These are phyloP conservation scores for Anguilla pacifica DNA, from an alignment of 2,797 vertebrate species.

Conservation along the genomic window DNA sequence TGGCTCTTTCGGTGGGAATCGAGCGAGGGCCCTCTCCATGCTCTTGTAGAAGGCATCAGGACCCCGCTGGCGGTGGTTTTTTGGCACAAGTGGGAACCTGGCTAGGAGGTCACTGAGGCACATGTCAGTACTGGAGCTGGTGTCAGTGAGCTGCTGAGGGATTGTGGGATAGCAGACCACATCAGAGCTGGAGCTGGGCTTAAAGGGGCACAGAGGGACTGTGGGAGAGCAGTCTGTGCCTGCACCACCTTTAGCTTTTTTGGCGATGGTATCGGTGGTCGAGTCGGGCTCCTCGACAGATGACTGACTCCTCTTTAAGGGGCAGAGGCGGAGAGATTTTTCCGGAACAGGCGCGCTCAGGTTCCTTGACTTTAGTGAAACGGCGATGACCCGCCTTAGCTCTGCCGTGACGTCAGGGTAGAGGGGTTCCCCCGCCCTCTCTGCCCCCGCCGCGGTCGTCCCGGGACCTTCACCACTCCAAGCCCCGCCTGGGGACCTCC, in stretches of 20 bases:
- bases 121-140: background rate
- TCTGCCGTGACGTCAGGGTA: no score
- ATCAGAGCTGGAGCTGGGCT: background rate
- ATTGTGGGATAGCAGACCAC: background rate
- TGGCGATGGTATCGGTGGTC: background rate
- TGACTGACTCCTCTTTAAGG: background rate
- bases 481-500: conserved; percentile 6
- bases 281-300: background rate
- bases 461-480: no score
- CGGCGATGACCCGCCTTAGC: background rate
- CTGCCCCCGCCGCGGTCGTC: no score
- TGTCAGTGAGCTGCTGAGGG: conserved; percentile 16
- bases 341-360: background rate
- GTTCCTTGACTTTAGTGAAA: conserved; percentile 33
- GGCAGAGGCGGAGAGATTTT: background rate
- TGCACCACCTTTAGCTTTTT: background rate
- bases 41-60: no score
- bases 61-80: no score
- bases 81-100: no score
- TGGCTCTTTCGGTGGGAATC: background rate
- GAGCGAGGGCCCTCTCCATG: no score
- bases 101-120: background rate
- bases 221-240: background rate
- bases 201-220: no score
- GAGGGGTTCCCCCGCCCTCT: no score